A percentile compares a stretch with the other conserved stretches of the same genome.
Evolutionary conservation across 2,888 invertebrate genomes (phyloP).

Genomic region (Caenorhabditis drosophilae): DNA sequence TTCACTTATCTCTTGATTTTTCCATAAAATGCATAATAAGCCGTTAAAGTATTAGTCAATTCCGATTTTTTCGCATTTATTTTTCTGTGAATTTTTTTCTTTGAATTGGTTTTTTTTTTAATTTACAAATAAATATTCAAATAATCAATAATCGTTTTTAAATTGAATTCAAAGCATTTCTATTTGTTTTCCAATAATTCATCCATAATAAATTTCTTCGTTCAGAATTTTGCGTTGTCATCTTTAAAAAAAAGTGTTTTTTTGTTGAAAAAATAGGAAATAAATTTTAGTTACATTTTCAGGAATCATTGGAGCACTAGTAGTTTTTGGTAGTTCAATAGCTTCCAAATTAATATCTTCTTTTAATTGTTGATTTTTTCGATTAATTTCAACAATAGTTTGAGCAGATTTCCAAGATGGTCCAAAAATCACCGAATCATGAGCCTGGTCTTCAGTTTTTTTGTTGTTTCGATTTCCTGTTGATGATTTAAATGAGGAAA

Average conservation of each 20-base stretch:
- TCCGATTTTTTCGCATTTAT: neutral
- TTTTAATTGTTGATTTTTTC: conserved; percentile 11
- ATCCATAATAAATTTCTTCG: conserved; percentile 22
- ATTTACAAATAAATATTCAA: too few relatives aligned
- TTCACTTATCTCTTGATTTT: too few relatives aligned
- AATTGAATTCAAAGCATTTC: conserved; percentile 8
- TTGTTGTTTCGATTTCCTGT: neutral
- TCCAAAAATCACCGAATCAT: conserved; percentile 34
- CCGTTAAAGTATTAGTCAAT: too few relatives aligned
- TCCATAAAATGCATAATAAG: too few relatives aligned
- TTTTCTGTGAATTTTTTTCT: neutral
- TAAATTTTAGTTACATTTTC: too few relatives aligned
- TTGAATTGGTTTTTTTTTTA: too few relatives aligned
- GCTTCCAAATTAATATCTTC: neutral
- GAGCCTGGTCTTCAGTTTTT: conserved; percentile 24
- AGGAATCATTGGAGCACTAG: conserved; percentile 4
- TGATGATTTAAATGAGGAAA: conserved; percentile 11
- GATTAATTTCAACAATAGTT: conserved; percentile 16
- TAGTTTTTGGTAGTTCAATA: conserved; percentile 2
- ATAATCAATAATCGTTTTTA: too few relatives aligned
- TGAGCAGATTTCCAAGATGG: conserved; percentile 33
- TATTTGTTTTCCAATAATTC: conserved; percentile 11
- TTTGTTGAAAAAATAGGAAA: too few relatives aligned
- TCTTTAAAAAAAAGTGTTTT: conserved; percentile 19
- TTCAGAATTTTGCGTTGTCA: conserved; percentile 13